Base-by-base conservation (phyloP, 2,113 vertebrate species). In the Hydrolagus affinis region DNA sequence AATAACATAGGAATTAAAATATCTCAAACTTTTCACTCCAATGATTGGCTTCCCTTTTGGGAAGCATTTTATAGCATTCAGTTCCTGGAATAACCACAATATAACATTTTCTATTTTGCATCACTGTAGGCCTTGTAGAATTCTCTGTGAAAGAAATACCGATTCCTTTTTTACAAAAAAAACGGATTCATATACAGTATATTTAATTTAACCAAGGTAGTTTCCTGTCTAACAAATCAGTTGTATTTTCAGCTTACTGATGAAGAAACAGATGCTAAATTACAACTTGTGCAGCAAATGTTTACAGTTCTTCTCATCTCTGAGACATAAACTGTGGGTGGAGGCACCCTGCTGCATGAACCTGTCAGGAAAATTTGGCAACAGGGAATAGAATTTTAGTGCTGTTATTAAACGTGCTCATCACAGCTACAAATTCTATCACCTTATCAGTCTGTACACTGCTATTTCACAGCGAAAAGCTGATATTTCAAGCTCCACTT, bases 191-290 rank as follows among this genome's bases (percentile, higher is more conserved):
- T n/a, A n/a, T n/a, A n/a, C n/a, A 60, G 9, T 23, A 28, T 57
- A 77, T 21, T 57, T 77, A 77, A 77, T 77, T 77, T 77, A 77
- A 59, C n/a, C n/a, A 44, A 23, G 56, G 12, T 59, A 21, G 57
- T 76, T 76, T 57, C 44, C 8, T 19, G 44, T 44, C 1, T 6
- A 44, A 44, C 44, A 44, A 32, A 44, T 56, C 15, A 21, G 32
- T 75, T 17, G 44, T n/a, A 30, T 32, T 56, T 19, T 4, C 73
- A 19, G 11, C 32, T 57, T 11, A 77, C 75, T 23, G 44, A 25
- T 44, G 44, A 59, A n/a, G 9, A 77, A 77, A 60, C 56, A 77
- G 75, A 59, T 77, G 75, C 59, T 77, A 77, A 77, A 77, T 77
- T 77, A 59, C 56, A 77, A 60, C n/a, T 57, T 77, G 23, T 60